Percentiles rank a stretch among this genome's conserved stretches.
These are phyloP conservation scores for Athene noctua DNA, from an alignment of 2,113 vertebrate genomes.

Conservation along the genomic window DNA sequence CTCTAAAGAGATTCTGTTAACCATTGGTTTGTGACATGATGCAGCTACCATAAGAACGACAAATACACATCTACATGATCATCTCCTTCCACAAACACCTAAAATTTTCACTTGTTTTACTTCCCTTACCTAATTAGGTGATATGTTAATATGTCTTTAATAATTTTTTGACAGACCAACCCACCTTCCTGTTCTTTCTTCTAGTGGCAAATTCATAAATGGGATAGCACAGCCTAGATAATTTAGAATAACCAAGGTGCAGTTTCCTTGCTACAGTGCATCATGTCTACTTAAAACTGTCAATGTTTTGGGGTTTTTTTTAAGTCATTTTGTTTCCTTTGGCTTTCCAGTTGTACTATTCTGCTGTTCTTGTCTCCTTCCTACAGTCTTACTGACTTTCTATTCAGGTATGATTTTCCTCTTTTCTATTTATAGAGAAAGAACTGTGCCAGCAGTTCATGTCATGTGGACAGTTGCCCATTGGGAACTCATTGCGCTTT, in stretches of 20 bases:
- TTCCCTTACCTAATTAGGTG: background rate
- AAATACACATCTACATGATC: background rate
- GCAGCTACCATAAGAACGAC: background rate
- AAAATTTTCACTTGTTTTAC: background rate
- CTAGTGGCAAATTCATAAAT: background rate
- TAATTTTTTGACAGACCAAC: background rate
- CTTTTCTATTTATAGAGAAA: background rate
- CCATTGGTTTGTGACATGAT: background rate
- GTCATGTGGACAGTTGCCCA: background rate
- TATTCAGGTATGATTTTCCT: background rate
- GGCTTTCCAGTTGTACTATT: background rate
- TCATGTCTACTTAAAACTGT: background rate
- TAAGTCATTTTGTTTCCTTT: background rate
- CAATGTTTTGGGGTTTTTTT: background rate
- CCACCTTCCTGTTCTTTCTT: background rate
- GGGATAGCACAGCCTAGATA: background rate
- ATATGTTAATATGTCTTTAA: background rate
- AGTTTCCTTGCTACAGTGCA: background rate
- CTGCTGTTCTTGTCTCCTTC: background rate
- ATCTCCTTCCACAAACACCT: background rate
- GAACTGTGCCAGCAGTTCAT: background rate
- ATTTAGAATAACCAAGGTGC: background rate
- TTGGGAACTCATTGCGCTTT: background rate
- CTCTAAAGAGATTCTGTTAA: background rate
- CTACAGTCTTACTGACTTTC: background rate